Base-by-base conservation (phyloP, 2,797 vertebrate genomes). In the Adrianichthys oophorus region DNA sequence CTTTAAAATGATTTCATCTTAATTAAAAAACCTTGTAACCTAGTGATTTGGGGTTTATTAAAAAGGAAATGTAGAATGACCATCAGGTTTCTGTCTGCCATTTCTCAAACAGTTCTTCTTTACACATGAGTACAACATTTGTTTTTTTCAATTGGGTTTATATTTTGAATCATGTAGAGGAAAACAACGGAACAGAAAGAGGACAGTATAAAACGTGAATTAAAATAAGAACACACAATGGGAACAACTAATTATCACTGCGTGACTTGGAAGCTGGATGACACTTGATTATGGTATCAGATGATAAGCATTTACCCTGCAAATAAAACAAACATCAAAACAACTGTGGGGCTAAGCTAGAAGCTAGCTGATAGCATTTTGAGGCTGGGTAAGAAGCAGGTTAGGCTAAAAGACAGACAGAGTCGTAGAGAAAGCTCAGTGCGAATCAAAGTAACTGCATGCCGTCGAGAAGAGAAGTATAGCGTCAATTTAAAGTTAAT, bases 291-390 rank as follows among this genome's bases (percentile, higher is more conserved):
- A 2, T 41, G 23, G 43, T 45, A 57, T 42, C 40, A 40, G 48
- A 32, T 44, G 47, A 16, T 42, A 14, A 18, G 3, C 26, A 55
- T 16, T 42, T 18, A 10, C 48, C 48, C 6, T 18, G 24, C 26
- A 2, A 48, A 14, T 63, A 65, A 64, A 72, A 72, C 70, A 71
- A 74, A 76, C 74, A 63, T 72, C 47, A 29, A 17, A 41, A 14
- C 29, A 32, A 59, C 46, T 59, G 29, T 4, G 13, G 15, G 19
- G 83, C 70, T 78, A 76, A 65, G 78, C 81, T 83, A 78, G 18
- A 49, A 44, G 59, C 29, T 71, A 72, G 72, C 79, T 17, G 1
- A 7, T 1, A 66, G 43, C 55, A 15, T 48, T 29, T 15, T 43
- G 51, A 3, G 15, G 56, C 50, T 19, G 13, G 5, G 24, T 19